phyloP scores from a whole-genome alignment of 2,888 invertebrate species.

The Creontiades dilutus region DNA sequence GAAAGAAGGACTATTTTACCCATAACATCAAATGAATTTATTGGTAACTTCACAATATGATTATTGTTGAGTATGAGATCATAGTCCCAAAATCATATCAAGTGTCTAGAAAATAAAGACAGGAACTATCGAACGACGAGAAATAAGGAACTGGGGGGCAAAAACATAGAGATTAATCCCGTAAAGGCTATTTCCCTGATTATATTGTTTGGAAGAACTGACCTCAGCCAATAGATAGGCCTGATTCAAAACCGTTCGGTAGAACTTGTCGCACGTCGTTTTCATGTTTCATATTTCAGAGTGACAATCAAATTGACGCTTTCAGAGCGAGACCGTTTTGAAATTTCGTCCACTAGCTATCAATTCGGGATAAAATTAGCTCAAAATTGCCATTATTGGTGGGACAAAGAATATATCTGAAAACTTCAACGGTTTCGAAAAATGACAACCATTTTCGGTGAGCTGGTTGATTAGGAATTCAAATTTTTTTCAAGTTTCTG shows the following conservation, averaged over 20 bases:
- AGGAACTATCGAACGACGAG: too few relatives aligned
- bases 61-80: background rate
- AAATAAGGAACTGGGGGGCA: background rate
- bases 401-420: too few relatives aligned
- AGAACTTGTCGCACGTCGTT: background rate
- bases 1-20: constrained; percentile 15
- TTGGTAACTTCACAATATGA: constrained; percentile 3
- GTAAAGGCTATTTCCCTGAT: background rate
- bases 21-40: background rate
- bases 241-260: background rate
- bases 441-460: too few relatives aligned
- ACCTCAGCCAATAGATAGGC: background rate
- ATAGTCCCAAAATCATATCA: constrained; percentile 3
- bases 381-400: too few relatives aligned
- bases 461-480: too few relatives aligned
- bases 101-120: background rate
- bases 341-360: too few relatives aligned
- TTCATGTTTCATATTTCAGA: constrained; percentile 3
- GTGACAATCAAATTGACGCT: constrained; percentile 12
- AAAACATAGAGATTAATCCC: background rate
- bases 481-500: too few relatives aligned
- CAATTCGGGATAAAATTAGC: too few relatives aligned
- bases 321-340: constrained; percentile 22
- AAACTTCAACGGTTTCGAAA: too few relatives aligned
- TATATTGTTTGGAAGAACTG: constrained; percentile 12